Percentiles rank a stretch among this genome's conserved stretches.
Evolutionary conservation across 1,140 invertebrate species (phyloP).

Genomic region (Hyles vespertilio): DNA sequence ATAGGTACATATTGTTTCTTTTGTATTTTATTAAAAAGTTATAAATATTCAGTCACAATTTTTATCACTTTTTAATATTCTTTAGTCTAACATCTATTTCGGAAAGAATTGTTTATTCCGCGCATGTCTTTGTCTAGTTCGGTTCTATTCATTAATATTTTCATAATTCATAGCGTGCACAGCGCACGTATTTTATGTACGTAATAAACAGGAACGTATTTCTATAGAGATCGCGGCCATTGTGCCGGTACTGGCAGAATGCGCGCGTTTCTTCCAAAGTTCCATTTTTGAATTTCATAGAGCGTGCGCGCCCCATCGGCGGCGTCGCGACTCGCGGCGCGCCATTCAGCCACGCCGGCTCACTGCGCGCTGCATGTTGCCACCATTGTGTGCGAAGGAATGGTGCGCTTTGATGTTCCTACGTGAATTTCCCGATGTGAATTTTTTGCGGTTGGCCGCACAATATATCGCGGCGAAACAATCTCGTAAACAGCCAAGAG

Average conservation of each 20-base stretch:
- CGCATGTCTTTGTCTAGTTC: too few species aligned
- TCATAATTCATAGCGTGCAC: neutral
- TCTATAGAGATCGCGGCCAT: constrained; percentile 22
- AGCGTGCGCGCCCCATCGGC: constrained; percentile 9
- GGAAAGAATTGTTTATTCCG: too few species aligned
- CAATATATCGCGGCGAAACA: constrained; percentile 1
- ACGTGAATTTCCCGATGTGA: constrained; percentile 13
- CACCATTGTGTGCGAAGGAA: constrained; percentile 20
- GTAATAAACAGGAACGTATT: constrained; percentile 33
- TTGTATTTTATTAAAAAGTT: too few species aligned
- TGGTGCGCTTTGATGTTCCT: constrained; percentile 13
- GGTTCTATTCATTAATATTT: too few species aligned
- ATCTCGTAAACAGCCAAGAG: neutral
- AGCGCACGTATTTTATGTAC: constrained; percentile 3
- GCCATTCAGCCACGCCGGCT: constrained; percentile 14
- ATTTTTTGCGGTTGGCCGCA: constrained; percentile 2
- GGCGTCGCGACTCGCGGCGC: constrained; percentile 7
- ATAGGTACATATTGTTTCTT: too few species aligned
- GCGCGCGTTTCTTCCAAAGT: constrained; percentile 26
- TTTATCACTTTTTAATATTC: too few species aligned
- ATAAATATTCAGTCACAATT: too few species aligned
- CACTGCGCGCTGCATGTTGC: constrained; percentile 13
- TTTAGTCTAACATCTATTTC: too few species aligned
- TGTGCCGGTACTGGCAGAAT: constrained; percentile 27
- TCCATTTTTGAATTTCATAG: constrained; percentile 32